Evolutionary conservation across 2,888 invertebrate species (phyloP).

Genomic region (Spatulosminthurus flaviceps): DNA sequence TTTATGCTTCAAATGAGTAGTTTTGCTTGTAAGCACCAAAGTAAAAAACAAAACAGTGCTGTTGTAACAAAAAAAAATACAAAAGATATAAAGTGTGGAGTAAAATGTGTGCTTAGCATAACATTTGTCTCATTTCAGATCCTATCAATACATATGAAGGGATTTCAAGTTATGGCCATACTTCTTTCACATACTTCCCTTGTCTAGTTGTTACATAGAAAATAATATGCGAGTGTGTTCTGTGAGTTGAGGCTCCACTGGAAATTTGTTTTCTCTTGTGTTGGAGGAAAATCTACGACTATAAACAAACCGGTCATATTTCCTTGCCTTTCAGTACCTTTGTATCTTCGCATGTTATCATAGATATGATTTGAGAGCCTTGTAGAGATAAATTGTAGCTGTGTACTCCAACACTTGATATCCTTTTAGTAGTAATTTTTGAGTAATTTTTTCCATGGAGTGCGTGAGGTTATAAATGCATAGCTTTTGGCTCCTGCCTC

Average conservation of each 20-base stretch:
- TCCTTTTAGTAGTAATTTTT: slow-evolving; percentile 14
- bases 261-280: slow-evolving; percentile 2
- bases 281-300: not conserved
- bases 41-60: too few species aligned
- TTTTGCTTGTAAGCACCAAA: too few species aligned
- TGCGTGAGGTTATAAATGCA: slow-evolving; percentile 4
- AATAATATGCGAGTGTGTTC: too few species aligned
- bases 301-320: slow-evolving; percentile 9
- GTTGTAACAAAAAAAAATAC: too few species aligned
- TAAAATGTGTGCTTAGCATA: not conserved
- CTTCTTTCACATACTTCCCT: not conserved
- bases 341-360: too few species aligned
- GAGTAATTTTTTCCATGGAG: not conserved
- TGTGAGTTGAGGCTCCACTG: too few species aligned
- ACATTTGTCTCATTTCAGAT: not conserved
- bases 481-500: not conserved
- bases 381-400: too few species aligned
- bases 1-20: too few species aligned
- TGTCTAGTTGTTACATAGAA: not conserved
- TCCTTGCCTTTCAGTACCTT: not conserved
- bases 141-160: not conserved
- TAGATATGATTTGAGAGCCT: too few species aligned
- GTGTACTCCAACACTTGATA: not conserved
- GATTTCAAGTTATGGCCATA: not conserved
- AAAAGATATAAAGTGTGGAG: not conserved